A percentile compares a stretch with the other conserved stretches of the same genome.
Evolutionary conservation across 1,140 invertebrate species (phyloP).

Genomic region (Panonychus citri): DNA sequence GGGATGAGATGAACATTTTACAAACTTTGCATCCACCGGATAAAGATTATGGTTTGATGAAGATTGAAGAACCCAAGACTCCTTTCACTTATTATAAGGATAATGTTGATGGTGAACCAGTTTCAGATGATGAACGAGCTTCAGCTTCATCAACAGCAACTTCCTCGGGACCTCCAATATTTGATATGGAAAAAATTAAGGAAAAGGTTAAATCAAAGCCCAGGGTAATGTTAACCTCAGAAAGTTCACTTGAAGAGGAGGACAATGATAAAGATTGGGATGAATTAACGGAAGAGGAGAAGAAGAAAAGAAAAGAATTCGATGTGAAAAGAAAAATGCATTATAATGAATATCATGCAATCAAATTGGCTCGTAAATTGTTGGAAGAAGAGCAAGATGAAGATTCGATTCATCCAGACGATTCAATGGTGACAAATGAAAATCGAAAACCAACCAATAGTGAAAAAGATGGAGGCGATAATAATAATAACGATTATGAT

Average conservation of each 20-base stretch:
- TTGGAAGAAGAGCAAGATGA: constrained; percentile 72
- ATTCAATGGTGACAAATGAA: no score
- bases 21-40: constrained; percentile 89
- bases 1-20: constrained; percentile 98
- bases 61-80: constrained; percentile 94
- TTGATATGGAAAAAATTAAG: not conserved
- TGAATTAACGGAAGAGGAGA: constrained; percentile 14
- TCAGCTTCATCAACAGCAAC: not conserved
- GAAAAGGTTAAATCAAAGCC: constrained; percentile 24
- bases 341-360: constrained; percentile 87
- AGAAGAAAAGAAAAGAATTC: constrained; percentile 11
- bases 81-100: constrained; percentile 56
- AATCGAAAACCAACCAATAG: no score
- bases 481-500: no score
- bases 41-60: constrained; percentile 99
- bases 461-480: no score
- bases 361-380: constrained; percentile 64
- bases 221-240: constrained; percentile 31
- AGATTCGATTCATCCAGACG: no score
- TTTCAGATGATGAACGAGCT: constrained; percentile 30
- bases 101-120: constrained; percentile 25
- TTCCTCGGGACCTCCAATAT: no score
- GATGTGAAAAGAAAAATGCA: constrained; percentile 43
- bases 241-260: constrained; percentile 28
- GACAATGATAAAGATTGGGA: no score